Percentiles rank a stretch among this genome's conserved stretches.
Conservation (phyloP, 2,797 vertebrate genomes). For the Microctenopoma lineatum region DNA sequence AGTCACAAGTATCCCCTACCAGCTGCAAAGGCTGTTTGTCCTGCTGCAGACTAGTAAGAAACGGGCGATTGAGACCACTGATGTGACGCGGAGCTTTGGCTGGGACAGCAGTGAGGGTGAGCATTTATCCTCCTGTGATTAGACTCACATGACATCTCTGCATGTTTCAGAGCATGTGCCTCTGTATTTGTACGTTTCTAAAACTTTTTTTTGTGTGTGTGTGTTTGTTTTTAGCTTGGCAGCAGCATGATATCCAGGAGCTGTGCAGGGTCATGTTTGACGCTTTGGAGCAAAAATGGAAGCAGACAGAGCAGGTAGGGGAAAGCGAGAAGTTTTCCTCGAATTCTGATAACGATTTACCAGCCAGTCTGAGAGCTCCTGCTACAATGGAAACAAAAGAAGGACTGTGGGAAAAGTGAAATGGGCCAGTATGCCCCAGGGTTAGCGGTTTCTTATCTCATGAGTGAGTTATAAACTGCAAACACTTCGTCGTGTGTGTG, state of each 20-base stretch:
- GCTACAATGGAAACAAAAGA: constrained; percentile 64
- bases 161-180: constrained; percentile 22
- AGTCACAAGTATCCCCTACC: constrained; percentile 96
- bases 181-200: constrained; percentile 18
- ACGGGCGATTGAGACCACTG: constrained; percentile 98
- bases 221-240: constrained; percentile 89
- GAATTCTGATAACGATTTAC: constrained; percentile 34
- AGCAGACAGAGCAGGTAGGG: constrained; percentile 96
- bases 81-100: constrained; percentile 97
- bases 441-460: constrained; percentile 57
- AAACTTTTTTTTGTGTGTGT: constrained; percentile 15
- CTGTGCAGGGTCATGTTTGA: constrained; percentile 99
- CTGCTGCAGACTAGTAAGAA: constrained; percentile 98
- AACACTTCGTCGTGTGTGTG: constrained; percentile 51
- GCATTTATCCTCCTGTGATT: constrained; percentile 40
- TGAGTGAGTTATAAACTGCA: constrained; percentile 46
- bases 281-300: constrained; percentile 99
- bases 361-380: constrained; percentile 22
- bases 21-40: constrained; percentile 97
- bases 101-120: constrained; percentile 99
- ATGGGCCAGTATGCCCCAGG: constrained; percentile 44
- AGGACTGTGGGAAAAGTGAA: constrained; percentile 59
- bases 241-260: constrained; percentile 98
- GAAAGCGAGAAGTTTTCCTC: constrained; percentile 20
- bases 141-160: constrained; percentile 36